Evolutionary conservation across 2,113 vertebrate genomes (phyloP), one percentile per base, ranked within the genome.

Genomic region (Piaya cayana): DNA sequence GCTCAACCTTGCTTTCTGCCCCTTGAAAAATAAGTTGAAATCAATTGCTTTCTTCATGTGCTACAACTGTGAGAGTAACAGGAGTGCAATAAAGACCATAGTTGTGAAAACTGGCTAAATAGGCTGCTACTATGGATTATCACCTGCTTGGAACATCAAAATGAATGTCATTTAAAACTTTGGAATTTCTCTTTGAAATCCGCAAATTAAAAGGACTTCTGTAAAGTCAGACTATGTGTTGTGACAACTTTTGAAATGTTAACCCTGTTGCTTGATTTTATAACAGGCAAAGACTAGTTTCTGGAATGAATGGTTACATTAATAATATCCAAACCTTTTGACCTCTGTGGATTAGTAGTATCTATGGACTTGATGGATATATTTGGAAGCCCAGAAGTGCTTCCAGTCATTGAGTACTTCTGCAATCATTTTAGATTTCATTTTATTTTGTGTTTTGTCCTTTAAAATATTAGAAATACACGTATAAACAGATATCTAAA

Each of bases 391-490:
- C 29, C 37, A 25, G 19, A 80, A 72, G 20, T 12, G 12, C 36
- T 78, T 86, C 67, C 16, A 64, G 12, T 20, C 43, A 30, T 21
- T 9, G 8, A 34, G 3, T 62, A 58, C 27, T 82, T 82, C 25
- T 79, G 25, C 62, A 20, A 22, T 5, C 21, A 49, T 77, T 68
- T 83, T 58, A 81, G 42, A 20, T 82, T 91, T 82, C 6, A 62
- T 30, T 82, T 89, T 49, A 45, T 69, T 87, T 84, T 63, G 8
- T 88, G 16, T 25, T 93, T 93, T 90, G 49, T 76, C 22, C 53
- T 94, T 94, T 74, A 14, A 85, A 91, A 65, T 50, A 27, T 47
- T 82, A 70, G n/a, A 81, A 93, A 86, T 79, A 86, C 82, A 6
- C 20, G 30, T 45, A 39, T 43, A 39, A 2, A 4, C n/a, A 72